phyloP scores from a whole-genome alignment of 2,113 vertebrate genomes.

The Cricetomys ansorgei region DNA sequence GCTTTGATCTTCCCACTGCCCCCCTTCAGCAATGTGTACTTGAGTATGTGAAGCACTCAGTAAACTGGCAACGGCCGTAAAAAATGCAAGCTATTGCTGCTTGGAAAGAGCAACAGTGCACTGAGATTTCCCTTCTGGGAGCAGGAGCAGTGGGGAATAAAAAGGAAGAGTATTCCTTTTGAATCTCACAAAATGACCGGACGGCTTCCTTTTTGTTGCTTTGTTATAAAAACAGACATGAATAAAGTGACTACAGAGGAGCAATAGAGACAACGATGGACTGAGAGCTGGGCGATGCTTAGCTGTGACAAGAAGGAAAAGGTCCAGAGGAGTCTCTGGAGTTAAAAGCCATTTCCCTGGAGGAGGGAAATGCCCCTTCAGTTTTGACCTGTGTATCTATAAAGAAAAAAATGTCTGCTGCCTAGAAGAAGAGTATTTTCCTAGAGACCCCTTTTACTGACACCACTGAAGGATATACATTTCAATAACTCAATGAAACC shows the following conservation, averaged over 20 bases:
- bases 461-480: not conserved
- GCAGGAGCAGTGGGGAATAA: constrained; percentile 73
- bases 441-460: constrained; percentile 5
- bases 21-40: constrained; percentile 67
- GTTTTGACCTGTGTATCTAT: constrained; percentile 36
- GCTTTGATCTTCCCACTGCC: constrained; percentile 72
- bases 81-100: constrained; percentile 9
- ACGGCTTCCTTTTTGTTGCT: not conserved
- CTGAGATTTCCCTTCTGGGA: constrained; percentile 60
- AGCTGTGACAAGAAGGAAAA: constrained; percentile 31
- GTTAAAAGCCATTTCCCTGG: constrained; percentile 56
- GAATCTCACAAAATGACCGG: constrained; percentile 58
- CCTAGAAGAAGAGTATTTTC: constrained; percentile 55
- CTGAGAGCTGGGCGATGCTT: not conserved
- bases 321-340: constrained; percentile 38
- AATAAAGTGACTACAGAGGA: constrained; percentile 63
- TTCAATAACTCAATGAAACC: constrained; percentile 30
- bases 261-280: constrained; percentile 9
- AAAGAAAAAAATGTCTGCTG: not conserved
- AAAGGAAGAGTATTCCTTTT: constrained; percentile 59
- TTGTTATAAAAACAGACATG: constrained; percentile 48
- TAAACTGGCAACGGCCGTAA: constrained; percentile 35
- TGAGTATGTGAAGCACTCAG: constrained; percentile 40
- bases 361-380: constrained; percentile 37
- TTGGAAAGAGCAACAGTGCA: constrained; percentile 5